Base-by-base conservation (phyloP, 1,140 invertebrate species). In the Diprion similis region DNA sequence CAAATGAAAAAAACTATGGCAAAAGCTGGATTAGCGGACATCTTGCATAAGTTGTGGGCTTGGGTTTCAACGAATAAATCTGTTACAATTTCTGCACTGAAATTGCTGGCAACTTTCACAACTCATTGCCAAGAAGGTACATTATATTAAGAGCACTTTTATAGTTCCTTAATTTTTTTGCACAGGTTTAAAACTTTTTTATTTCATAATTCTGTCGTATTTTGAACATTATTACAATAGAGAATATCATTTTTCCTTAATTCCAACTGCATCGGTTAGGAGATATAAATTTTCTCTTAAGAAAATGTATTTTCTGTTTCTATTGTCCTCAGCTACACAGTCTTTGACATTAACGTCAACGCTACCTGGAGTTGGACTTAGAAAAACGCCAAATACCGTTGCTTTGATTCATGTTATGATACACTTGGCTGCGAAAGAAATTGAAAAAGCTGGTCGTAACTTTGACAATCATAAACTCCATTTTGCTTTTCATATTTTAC, bases 21-120 rank as follows among this genome's bases (percentile, higher is more conserved):
- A 0, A 78, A 83, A 68, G 78, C 82, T 45, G 89, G 89, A 47
- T 80, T 91, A 15, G 85, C 89, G 9, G 90, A 91, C 78, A 75
- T 88, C 7, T 68, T 90, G 9, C 90, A 91, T 72, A 91, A 91
- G 80, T 76, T 91, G 19, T 91, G 90, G 90, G 80, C 81, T 18
- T 90, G 90, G 89, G 87, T 89, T 72, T 81, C 78, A 13, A 79
- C 86, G n/a, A 86, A 88, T 76, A 87, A 87, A 75, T 76, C 65
- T 68, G 79, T 88, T 10, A 68, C 88, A 0, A 78, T 84, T 7
- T 81, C 83, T 66, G 84, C 83, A n/a, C 80, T 91, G 19, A 89
- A 89, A 78, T 81, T 90, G 73, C 75, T 91, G 15, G 89, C 87
- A 67, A 90, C 89, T 0, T 90, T 89, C 67, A 91, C 90, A 7